Evolutionary conservation across 2,797 vertebrate genomes (phyloP).

Genomic region (Pterois miles): DNA sequence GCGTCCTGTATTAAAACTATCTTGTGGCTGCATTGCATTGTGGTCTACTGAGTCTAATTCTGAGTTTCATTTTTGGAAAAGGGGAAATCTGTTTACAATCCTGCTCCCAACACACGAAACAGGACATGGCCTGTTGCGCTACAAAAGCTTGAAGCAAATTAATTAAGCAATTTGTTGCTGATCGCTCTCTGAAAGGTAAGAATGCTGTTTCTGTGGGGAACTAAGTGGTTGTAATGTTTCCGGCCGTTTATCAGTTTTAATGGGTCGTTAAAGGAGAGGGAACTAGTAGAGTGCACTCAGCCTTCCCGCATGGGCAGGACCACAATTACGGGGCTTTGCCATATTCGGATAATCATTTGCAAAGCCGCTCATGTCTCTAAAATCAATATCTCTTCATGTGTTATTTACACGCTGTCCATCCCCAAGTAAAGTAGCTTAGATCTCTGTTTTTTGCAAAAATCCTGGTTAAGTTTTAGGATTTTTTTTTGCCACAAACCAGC

Average conservation of each 20-base stretch:
- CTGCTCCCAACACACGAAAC: background rate
- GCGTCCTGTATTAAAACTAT: background rate
- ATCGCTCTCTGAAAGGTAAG: slow-evolving; percentile 34
- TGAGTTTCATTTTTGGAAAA: no score
- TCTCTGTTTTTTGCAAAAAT: background rate
- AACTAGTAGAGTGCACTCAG: slow-evolving; percentile 51
- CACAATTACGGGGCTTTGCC: slow-evolving; percentile 12
- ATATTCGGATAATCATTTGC: slow-evolving; percentile 14
- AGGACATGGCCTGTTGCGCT: slow-evolving; percentile 8
- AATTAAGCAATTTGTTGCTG: slow-evolving; percentile 29
- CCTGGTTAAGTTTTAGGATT: background rate
- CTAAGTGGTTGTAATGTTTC: slow-evolving; percentile 58
- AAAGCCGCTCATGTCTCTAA: slow-evolving; percentile 4
- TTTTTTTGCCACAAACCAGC: background rate
- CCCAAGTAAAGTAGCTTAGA: background rate
- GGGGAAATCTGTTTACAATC: background rate
- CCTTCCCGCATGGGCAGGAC: slow-evolving; percentile 12
- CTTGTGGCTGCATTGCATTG: background rate
- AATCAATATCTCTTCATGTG: slow-evolving; percentile 6
- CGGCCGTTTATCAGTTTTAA: slow-evolving; percentile 54
- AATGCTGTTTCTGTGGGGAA: slow-evolving; percentile 28
- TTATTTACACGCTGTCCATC: background rate
- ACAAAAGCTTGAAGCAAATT: slow-evolving; percentile 14
- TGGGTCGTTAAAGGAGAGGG: slow-evolving; percentile 42
- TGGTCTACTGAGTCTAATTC: background rate